Evolutionary conservation across 1,140 invertebrate species (phyloP), one percentile per base, ranked within the genome.

Genomic region (Drosophila bocki): DNA sequence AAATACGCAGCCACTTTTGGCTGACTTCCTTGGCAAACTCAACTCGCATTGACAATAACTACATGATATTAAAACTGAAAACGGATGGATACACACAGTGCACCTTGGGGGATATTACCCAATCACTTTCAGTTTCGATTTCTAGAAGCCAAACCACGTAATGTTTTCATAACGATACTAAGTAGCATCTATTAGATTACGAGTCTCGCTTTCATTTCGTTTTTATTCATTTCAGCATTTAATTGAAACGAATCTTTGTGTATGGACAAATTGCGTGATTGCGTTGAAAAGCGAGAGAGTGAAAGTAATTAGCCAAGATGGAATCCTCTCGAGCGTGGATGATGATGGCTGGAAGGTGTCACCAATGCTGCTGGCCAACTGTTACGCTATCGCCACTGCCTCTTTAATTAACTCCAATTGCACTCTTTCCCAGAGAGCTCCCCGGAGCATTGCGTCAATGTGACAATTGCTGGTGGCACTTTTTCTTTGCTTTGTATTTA

Each of bases 371-470:
- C 54, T 58, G 74, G 77, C 63, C 67, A 64, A 56, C 67, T 71
- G 75, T 79, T 79, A 79, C 75, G 65, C 67, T 70, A 70, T 70
- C 65, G 61, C 60, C 64, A 50, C 59, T 62, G 59, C 44, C 72
- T 75, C 75, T 88, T 88, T 84, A 88, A 88, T 88, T 88, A 90
- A 90, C 85, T 84, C 76, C 76, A 83, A 80, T 87, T 87, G 83
- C 75, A 59, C 45, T 59, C 44, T 70, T 62, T 45, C 62, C 51
- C 41, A 51, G n/a, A 33, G n/a, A 60, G 48, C 48, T 50, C 37
- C 33, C 53, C 45, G 7, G 57, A 35, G 60, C 53, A 56, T 88
- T 88, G 85, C 85, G 84, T 88, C 85, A 88, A 88, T 88, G 78
- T 69, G 85, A 88, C 84, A 87, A 87, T 88, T 87, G 84, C 80